Evolutionary conservation across 2,113 vertebrate species (phyloP).

Genomic region (Campylorhamphus procurvoides): DNA sequence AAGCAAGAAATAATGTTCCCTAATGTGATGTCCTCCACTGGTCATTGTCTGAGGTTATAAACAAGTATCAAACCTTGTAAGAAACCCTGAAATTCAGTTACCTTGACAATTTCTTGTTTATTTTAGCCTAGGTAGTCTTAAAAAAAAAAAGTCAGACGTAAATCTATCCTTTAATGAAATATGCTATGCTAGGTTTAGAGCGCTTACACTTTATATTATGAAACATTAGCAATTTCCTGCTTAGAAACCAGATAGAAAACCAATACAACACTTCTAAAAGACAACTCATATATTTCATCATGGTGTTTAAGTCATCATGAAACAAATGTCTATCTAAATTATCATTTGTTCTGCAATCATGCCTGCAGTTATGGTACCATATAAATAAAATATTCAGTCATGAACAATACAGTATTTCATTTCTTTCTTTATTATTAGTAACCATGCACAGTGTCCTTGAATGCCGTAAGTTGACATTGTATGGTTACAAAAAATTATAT

Average conservation of each 20-base stretch:
- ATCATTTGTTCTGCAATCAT: not conserved
- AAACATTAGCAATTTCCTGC: not conserved
- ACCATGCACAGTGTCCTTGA: not conserved
- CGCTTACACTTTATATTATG: not conserved
- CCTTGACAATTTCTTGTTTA: not conserved
- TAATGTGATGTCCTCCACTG: not conserved
- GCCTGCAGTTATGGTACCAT: not conserved
- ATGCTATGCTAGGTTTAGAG: not conserved
- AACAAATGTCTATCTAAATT: not conserved
- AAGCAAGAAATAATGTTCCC: not conserved
- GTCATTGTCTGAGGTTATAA: not conserved
- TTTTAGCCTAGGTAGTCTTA: not conserved
- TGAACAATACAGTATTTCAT: not conserved
- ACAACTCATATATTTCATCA: not conserved
- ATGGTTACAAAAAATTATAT: not conserved
- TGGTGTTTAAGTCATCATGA: not conserved
- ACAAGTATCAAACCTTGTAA: not conserved
- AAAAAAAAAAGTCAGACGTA: not conserved
- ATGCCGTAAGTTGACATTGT: not conserved
- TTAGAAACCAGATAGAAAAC: not conserved
- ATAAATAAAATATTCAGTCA: not conserved
- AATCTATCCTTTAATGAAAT: not conserved
- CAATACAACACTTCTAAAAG: not conserved
- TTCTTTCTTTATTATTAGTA: not conserved
- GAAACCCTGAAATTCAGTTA: not conserved